A percentile compares a stretch with the other conserved stretches of the same genome.
These are phyloP conservation scores for Scolopax bukidnonensis DNA, from an alignment of 2,797 vertebrate species.

Conservation along the genomic window DNA sequence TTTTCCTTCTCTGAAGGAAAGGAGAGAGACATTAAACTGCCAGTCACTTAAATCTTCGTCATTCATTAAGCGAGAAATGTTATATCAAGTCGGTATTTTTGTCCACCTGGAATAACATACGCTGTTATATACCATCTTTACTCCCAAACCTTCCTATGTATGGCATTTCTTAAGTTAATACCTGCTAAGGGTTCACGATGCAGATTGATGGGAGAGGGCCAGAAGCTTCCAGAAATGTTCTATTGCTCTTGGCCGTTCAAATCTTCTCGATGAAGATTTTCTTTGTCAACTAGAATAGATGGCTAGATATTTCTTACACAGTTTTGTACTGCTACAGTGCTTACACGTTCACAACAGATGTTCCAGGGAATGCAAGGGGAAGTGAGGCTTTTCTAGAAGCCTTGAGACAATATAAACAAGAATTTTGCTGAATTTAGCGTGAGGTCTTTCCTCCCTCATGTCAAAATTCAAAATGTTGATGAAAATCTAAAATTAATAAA, in stretches of 20 bases:
- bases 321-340: neutral
- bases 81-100: slow-evolving; percentile 12
- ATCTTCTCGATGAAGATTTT: neutral
- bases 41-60: slow-evolving; percentile 16
- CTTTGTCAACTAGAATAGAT: neutral
- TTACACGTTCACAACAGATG: neutral
- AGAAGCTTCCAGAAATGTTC: neutral
- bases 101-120: neutral
- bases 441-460: neutral
- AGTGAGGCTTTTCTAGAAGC: neutral
- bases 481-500: neutral
- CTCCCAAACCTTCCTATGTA: neutral
- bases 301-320: neutral
- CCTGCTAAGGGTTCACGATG: neutral
- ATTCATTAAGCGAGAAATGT: slow-evolving; percentile 42
- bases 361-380: neutral
- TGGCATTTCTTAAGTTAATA: neutral
- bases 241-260: neutral
- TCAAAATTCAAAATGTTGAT: neutral
- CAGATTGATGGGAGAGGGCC: neutral
- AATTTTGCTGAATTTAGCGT: neutral
- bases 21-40: slow-evolving; percentile 30
- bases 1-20: slow-evolving; percentile 43
- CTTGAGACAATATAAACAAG: neutral
- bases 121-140: neutral